Percentiles rank a stretch among this genome's conserved stretches.
phyloP scores from a whole-genome alignment of 2,113 vertebrate species.

The Probosciger aterrimus region DNA sequence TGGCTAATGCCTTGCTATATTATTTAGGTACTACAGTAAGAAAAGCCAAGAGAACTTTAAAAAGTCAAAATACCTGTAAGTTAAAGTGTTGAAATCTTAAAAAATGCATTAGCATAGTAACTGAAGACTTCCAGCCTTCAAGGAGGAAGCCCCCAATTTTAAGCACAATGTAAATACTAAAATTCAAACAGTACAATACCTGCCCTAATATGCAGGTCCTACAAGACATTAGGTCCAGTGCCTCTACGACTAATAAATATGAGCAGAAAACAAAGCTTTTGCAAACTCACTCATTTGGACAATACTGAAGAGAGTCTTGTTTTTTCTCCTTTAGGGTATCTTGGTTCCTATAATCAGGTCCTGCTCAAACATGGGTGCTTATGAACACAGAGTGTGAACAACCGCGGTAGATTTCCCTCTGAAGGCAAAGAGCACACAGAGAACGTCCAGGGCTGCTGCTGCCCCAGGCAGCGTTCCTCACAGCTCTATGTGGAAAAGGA shows the following conservation, averaged over 20 bases:
- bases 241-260: background rate
- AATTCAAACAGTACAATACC: background rate
- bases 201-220: background rate
- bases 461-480: background rate
- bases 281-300: background rate
- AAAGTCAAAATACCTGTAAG: background rate
- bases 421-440: background rate
- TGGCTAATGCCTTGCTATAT: background rate
- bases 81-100: background rate
- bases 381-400: background rate
- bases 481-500: background rate
- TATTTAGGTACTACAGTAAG: background rate
- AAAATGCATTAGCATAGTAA: background rate
- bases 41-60: background rate
- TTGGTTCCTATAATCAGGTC: background rate
- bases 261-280: background rate
- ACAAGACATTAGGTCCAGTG: background rate
- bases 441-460: background rate
- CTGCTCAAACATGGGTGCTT: background rate
- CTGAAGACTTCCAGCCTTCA: background rate
- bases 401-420: background rate
- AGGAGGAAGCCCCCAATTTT: background rate
- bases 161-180: background rate
- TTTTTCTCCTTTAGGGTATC: background rate
- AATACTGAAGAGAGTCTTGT: background rate